Evolutionary conservation across 2,113 vertebrate genomes (phyloP).

Genomic region (Xenotilapia flavipinnis): DNA sequence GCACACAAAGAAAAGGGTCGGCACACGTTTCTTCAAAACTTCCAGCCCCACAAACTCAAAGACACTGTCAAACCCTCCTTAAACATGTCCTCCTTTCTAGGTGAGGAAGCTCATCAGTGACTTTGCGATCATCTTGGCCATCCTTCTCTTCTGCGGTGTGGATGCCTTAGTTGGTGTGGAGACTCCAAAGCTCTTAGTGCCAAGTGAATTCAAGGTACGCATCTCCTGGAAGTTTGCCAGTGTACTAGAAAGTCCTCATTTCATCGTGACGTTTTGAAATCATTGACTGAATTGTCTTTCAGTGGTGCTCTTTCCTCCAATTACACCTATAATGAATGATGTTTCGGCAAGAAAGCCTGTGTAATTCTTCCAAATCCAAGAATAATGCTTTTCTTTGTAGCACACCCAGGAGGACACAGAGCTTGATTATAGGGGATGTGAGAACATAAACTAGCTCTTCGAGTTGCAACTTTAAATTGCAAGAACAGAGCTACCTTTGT

Average conservation of each 20-base stretch:
- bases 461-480: neutral
- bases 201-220: slow-evolving; percentile 94
- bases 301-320: neutral
- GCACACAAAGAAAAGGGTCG: neutral
- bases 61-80: neutral
- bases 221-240: neutral
- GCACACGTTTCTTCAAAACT: neutral
- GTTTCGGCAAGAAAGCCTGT: slow-evolving; percentile 7
- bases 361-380: slow-evolving; percentile 13
- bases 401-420: neutral
- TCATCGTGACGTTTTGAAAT: neutral
- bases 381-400: slow-evolving; percentile 36
- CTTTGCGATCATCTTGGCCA: slow-evolving; percentile 95
- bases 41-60: neutral
- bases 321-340: slow-evolving; percentile 9
- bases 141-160: slow-evolving; percentile 90
- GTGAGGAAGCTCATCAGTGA: slow-evolving; percentile 96
- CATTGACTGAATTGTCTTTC: neutral
- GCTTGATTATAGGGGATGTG: slow-evolving; percentile 41
- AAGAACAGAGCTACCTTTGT: slow-evolving; percentile 53
- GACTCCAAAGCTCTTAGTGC: slow-evolving; percentile 95
- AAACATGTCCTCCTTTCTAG: slow-evolving; percentile 48
- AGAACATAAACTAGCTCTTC: slow-evolving; percentile 26
- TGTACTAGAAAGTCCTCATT: neutral
- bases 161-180: slow-evolving; percentile 92